Evolutionary conservation across 2,113 vertebrate species (phyloP).

Genomic region (Dasyurus viverrinus): DNA sequence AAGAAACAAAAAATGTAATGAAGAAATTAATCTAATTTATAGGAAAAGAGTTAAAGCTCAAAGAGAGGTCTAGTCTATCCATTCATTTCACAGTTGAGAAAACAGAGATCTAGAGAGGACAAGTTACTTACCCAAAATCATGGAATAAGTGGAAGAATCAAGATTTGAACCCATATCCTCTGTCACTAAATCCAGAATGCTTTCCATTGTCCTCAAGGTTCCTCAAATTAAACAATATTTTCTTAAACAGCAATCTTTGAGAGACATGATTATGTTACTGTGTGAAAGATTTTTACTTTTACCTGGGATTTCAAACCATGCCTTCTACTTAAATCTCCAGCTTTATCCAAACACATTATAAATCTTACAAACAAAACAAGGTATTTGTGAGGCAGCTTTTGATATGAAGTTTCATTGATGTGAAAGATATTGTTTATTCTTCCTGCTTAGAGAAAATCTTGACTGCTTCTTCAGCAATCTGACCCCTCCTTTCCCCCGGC

Average conservation of each 20-base stretch:
- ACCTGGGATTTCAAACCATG: background rate
- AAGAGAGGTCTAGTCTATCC: background rate
- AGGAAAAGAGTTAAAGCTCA: background rate
- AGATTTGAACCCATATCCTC: background rate
- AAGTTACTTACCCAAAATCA: background rate
- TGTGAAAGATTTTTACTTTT: background rate
- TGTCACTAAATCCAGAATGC: background rate
- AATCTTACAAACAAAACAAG: constrained; percentile 33
- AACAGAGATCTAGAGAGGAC: background rate
- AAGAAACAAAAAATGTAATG: background rate
- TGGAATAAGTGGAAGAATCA: background rate
- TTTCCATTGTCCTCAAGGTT: background rate
- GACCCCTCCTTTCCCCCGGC: background rate
- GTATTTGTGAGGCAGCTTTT: background rate
- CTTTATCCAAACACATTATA: constrained; percentile 28
- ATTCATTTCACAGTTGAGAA: background rate
- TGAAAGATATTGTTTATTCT: background rate
- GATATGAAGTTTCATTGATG: background rate
- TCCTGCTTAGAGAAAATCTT: constrained; percentile 3
- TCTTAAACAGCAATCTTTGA: constrained; percentile 48
- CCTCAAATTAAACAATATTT: constrained; percentile 40
- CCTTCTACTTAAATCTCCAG: background rate
- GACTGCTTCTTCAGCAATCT: background rate
- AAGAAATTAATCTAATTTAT: background rate
- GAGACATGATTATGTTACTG: constrained; percentile 3